phyloP scores from a whole-genome alignment of 2,888 invertebrate species.

The Parelbella ahira region DNA sequence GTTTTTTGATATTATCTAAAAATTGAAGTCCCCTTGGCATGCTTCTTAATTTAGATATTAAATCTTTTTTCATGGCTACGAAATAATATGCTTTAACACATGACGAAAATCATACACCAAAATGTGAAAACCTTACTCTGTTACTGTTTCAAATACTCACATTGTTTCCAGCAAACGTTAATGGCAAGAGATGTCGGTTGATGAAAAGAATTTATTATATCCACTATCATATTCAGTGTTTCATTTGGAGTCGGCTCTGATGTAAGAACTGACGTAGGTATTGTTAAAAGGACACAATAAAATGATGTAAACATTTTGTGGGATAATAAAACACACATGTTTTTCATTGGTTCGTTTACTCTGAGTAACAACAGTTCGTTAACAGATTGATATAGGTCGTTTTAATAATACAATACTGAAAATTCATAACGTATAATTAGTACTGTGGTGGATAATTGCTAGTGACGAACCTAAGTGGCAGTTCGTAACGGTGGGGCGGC shows the following conservation, averaged over 20 bases:
- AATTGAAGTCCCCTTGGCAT: slow-evolving; percentile 36
- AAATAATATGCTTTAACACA: slow-evolving; percentile 17
- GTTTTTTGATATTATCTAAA: slow-evolving; percentile 28
- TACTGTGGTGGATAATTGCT: slow-evolving; percentile 8
- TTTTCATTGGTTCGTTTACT: slow-evolving; percentile 1
- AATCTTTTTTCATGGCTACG: slow-evolving; percentile 34
- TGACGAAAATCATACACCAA: no score
- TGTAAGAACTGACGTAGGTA: neutral
- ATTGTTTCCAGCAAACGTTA: slow-evolving; percentile 44
- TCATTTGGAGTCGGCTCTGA: slow-evolving; percentile 22
- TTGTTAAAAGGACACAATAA: neutral
- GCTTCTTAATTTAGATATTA: slow-evolving; percentile 34
- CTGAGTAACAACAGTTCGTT: neutral
- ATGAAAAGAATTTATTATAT: slow-evolving; percentile 44
- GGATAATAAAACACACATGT: slow-evolving; percentile 2
- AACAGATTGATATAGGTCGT: neutral
- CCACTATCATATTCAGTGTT: slow-evolving; percentile 44
- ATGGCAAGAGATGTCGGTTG: slow-evolving; percentile 46
- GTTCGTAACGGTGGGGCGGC: slow-evolving; percentile 8
- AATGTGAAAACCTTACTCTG: no score
- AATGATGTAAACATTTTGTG: slow-evolving; percentile 3
- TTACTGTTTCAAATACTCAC: slow-evolving; percentile 39
- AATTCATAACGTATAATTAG: slow-evolving; percentile 8
- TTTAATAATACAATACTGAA: neutral
- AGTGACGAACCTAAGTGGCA: slow-evolving; percentile 8